Conservation (phyloP, 2,888 invertebrate species). For the Pogonocherus hispidulus region DNA sequence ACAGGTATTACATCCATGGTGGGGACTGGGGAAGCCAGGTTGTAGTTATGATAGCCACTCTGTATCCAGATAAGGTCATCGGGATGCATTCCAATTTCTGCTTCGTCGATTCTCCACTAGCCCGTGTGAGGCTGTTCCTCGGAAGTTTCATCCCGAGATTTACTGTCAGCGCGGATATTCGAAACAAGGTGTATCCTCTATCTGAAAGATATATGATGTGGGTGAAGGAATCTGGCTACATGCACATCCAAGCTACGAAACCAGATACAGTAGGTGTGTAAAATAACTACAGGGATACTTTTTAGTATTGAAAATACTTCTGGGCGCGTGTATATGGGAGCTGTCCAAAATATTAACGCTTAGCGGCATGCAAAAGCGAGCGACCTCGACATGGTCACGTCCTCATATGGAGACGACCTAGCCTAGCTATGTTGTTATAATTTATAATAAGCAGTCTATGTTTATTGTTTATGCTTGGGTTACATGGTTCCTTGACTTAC, state of each 20-base stretch:
- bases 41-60: conserved; percentile 73
- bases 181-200: conserved; percentile 71
- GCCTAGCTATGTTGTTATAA: too few species aligned
- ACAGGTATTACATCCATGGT: conserved; percentile 80
- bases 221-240: conserved; percentile 73
- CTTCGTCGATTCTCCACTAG: conserved; percentile 46
- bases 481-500: too few species aligned
- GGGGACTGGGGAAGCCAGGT: conserved; percentile 87
- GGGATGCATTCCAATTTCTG: conserved; percentile 73
- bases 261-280: conserved; percentile 86
- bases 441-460: too few species aligned
- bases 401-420: too few species aligned
- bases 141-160: conserved; percentile 40
- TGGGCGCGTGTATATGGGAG: too few species aligned
- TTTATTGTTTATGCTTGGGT: too few species aligned
- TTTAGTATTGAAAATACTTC: too few species aligned
- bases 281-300: too few species aligned
- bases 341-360: too few species aligned
- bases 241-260: conserved; percentile 88
- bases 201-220: conserved; percentile 65
- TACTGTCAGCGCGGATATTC: conserved; percentile 70
- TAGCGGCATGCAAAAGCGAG: too few species aligned
- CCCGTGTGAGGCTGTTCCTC: conserved; percentile 40
- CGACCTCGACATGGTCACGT: too few species aligned
- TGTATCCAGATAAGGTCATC: conserved; percentile 75